Evolutionary conservation across 2,113 vertebrate species (phyloP).

Genomic region (Mugil cephalus): DNA sequence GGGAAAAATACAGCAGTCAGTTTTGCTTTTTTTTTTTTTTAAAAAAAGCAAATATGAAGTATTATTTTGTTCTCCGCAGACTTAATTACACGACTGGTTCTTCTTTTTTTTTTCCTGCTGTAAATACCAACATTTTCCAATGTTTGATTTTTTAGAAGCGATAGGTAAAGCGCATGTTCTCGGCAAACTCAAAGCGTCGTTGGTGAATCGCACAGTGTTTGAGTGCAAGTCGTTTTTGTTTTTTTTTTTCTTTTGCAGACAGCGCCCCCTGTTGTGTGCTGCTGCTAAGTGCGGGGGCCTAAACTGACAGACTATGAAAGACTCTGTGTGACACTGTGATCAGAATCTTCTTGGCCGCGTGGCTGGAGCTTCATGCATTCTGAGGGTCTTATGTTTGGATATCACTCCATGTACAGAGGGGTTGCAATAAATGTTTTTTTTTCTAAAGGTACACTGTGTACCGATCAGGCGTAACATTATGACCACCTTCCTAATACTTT

Average conservation of each 20-base stretch:
- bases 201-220: constrained; percentile 14
- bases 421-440: constrained; percentile 58
- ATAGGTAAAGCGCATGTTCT: background rate
- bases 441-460: background rate
- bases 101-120: background rate
- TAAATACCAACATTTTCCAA: constrained; percentile 1
- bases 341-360: background rate
- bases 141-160: background rate
- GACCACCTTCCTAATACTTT: no score
- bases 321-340: constrained; percentile 30
- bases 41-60: constrained; percentile 71
- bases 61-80: constrained; percentile 57
- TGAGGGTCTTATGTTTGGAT: constrained; percentile 23
- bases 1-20: constrained; percentile 8
- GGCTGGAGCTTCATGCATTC: constrained; percentile 3
- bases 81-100: background rate
- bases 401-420: constrained; percentile 40
- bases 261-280: constrained; percentile 56
- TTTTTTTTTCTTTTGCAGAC: constrained; percentile 22
- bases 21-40: constrained; percentile 21
- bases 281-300: constrained; percentile 44
- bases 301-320: constrained; percentile 24
- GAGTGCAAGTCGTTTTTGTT: constrained; percentile 4
- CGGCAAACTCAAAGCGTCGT: background rate
- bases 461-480: no score